These are phyloP conservation scores for Muscidifurax raptorellus DNA, from an alignment of 1,140 invertebrate genomes.

Conservation along the genomic window DNA sequence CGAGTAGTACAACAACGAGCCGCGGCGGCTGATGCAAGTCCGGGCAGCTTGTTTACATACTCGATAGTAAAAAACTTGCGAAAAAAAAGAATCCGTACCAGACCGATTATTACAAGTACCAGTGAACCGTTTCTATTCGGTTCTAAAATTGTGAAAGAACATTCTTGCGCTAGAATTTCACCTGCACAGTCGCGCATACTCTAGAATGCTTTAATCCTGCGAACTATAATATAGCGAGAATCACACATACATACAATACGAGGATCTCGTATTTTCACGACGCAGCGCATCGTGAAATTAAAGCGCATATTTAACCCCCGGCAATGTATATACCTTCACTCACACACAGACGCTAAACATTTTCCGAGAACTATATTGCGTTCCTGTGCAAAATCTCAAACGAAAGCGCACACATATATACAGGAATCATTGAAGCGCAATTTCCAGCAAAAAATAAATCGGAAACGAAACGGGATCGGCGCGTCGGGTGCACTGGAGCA, in stretches of 20 bases:
- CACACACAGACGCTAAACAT: background rate
- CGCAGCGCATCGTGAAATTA: background rate
- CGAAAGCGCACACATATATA: background rate
- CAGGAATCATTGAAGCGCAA: background rate
- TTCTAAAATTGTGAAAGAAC: background rate
- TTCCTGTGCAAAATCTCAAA: background rate
- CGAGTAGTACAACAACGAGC: no score
- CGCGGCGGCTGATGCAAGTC: no score
- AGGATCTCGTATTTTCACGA: background rate
- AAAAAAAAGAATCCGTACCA: background rate
- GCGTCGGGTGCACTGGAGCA: background rate
- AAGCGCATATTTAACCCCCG: background rate
- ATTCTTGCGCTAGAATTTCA: background rate
- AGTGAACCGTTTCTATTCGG: background rate
- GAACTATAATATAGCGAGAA: background rate
- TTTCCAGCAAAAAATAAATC: background rate
- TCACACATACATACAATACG: background rate
- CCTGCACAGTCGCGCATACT: background rate
- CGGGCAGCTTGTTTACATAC: background rate
- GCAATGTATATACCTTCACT: background rate
- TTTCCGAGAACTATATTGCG: background rate
- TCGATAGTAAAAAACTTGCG: background rate
- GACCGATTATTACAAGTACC: background rate
- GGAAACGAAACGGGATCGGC: conserved; percentile 4
- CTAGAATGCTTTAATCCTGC: background rate